Conservation (phyloP, 2,888 invertebrate species). For the Drosophila vallismaia region DNA sequence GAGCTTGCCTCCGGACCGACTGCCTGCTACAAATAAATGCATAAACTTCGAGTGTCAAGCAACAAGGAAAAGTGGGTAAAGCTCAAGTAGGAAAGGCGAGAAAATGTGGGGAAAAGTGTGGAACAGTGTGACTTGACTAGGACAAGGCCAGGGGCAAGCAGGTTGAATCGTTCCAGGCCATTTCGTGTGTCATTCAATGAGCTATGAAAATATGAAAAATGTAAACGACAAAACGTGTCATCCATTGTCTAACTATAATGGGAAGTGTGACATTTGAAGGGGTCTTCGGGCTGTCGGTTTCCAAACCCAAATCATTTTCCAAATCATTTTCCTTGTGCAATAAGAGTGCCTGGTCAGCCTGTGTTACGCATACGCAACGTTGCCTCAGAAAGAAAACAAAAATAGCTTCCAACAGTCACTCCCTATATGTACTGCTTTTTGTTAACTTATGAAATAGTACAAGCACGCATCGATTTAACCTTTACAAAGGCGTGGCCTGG, state of each 20-base stretch:
- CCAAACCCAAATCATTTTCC: constrained; percentile 39
- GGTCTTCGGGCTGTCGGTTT: constrained; percentile 14
- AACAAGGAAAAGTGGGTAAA: constrained; percentile 24
- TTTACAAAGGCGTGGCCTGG: constrained; percentile 26
- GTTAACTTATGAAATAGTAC: constrained; percentile 63
- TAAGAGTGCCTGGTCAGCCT: constrained; percentile 17
- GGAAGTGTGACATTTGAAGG: constrained; percentile 9
- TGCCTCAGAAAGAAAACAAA: constrained; percentile 35
- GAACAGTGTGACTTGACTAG: neutral
- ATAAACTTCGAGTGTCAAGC: constrained; percentile 70
- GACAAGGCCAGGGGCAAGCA: constrained; percentile 3
- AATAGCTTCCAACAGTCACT: constrained; percentile 12
- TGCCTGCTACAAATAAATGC: constrained; percentile 67
- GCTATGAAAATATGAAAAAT: constrained; percentile 69
- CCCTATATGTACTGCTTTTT: neutral
- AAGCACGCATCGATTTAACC: constrained; percentile 52
- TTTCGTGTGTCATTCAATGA: constrained; percentile 71
- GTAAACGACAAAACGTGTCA: constrained; percentile 39
- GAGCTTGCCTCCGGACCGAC: constrained; percentile 31
- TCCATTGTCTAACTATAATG: constrained; percentile 38
- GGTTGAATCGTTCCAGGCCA: constrained; percentile 54
- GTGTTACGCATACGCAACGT: constrained; percentile 59
- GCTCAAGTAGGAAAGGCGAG: constrained; percentile 1
- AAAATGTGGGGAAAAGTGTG: neutral
- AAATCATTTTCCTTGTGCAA: constrained; percentile 36